Evolutionary conservation across 2,797 vertebrate genomes (phyloP), one percentile per base, ranked within the genome.

Genomic region (Scomberomorus guttatus): DNA sequence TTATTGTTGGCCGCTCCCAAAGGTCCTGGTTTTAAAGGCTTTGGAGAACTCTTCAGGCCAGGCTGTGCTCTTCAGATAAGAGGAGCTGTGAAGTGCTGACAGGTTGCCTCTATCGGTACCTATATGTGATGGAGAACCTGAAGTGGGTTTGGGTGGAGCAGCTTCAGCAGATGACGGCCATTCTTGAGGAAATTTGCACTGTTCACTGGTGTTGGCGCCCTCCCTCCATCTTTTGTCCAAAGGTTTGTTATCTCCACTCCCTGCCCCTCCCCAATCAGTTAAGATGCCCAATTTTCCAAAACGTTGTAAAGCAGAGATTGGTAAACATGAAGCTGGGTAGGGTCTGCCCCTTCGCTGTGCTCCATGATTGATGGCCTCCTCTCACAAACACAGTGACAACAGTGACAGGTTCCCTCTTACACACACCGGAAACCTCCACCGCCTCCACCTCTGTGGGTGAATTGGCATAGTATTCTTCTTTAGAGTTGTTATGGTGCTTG

Each of bases 1-100:
- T 96, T 93, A 96, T 97, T 96, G 96, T 95, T 94, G 93, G 74
- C 94, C 75, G 88, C 92, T 95, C 94, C 95, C 92, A 84, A 93
- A 95, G 95, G 91, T 92, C 87, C 79, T 80, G 59, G 25, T 83
- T 85, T 79, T 84, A 95, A 95, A 95, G 94, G 93, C 95, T 96
- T 72, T 62, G 76, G 85, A 86, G 71, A 95, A 93, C 95, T 90
- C 84, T 79, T 79, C 77, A 79, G 84, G 29, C 80, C 80, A 20
- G 63, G 57, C 87, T 81, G 79, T 3, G 66, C 63, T 84, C 88
- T 81, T 84, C 67, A 90, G 81, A 90, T 82, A 84, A 75, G 87
- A 86, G 68, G 55, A 80, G 74, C 71, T 55, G 79, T 81, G 75
- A 82, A 75, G 89, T 76, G 77, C 80, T 81, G 69, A 88, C 76